Evolutionary conservation across 2,888 invertebrate genomes (phyloP).

Genomic region (Hyalella azteca): DNA sequence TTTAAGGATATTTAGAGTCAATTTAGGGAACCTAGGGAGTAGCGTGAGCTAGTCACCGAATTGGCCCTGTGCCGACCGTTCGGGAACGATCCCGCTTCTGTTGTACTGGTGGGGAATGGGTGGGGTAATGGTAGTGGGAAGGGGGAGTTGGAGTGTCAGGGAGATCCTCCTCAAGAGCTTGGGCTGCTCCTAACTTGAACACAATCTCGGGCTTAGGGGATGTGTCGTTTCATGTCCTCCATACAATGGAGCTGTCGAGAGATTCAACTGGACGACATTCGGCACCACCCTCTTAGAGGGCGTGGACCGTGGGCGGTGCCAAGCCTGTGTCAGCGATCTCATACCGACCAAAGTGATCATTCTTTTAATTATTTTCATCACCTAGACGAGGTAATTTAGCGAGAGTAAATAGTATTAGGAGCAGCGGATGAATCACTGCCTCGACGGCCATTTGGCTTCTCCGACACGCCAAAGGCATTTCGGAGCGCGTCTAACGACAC

Average conservation of each 20-base stretch:
- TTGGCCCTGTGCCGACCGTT: background rate
- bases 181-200: background rate
- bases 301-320: background rate
- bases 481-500: background rate
- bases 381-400: slow-evolving; percentile 10
- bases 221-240: background rate
- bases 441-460: background rate
- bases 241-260: background rate
- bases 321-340: background rate
- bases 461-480: background rate
- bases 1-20: background rate
- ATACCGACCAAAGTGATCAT: background rate
- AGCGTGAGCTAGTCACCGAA: background rate
- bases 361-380: slow-evolving; percentile 20
- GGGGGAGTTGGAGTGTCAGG: background rate
- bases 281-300: background rate
- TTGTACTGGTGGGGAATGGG: background rate
- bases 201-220: background rate
- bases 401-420: slow-evolving; percentile 20
- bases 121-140: background rate
- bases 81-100: background rate
- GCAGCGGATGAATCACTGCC: slow-evolving; percentile 7
- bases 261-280: background rate
- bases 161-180: background rate
- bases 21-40: background rate